phyloP scores from a whole-genome alignment of 2,888 invertebrate genomes.

The Imbricaverruca yamaguchii region DNA sequence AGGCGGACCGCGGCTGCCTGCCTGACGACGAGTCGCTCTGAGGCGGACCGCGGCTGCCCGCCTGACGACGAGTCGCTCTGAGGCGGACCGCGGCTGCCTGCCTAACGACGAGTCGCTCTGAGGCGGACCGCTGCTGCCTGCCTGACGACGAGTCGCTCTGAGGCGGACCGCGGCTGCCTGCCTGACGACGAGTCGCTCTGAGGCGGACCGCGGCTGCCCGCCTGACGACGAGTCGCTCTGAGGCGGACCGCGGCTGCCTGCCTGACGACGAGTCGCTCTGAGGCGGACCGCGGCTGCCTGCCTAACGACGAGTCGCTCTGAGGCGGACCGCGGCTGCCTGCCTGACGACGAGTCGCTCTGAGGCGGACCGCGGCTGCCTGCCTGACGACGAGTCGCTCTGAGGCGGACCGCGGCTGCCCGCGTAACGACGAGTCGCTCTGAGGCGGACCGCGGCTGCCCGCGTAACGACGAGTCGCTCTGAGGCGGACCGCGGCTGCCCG shows the following conservation, averaged over 20 bases:
- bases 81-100: neutral
- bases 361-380: neutral
- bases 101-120: slow-evolving; percentile 1
- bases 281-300: neutral
- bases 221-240: slow-evolving; percentile 4
- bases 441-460: neutral
- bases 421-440: neutral
- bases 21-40: slow-evolving; percentile 4
- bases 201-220: neutral
- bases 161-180: neutral
- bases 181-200: slow-evolving; percentile 4
- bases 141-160: slow-evolving; percentile 4
- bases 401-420: neutral
- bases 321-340: neutral
- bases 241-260: neutral
- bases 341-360: slow-evolving; percentile 4
- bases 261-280: slow-evolving; percentile 4
- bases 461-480: neutral
- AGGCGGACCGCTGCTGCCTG: slow-evolving; percentile 1
- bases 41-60: neutral
- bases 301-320: slow-evolving; percentile 1
- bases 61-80: slow-evolving; percentile 4
- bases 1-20: neutral
- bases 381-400: slow-evolving; percentile 4
- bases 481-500: neutral